Percentiles rank a stretch among this genome's conserved stretches.
Evolutionary conservation across 2,113 vertebrate species (phyloP).

Genomic region (Rhinichthys klamathensis): DNA sequence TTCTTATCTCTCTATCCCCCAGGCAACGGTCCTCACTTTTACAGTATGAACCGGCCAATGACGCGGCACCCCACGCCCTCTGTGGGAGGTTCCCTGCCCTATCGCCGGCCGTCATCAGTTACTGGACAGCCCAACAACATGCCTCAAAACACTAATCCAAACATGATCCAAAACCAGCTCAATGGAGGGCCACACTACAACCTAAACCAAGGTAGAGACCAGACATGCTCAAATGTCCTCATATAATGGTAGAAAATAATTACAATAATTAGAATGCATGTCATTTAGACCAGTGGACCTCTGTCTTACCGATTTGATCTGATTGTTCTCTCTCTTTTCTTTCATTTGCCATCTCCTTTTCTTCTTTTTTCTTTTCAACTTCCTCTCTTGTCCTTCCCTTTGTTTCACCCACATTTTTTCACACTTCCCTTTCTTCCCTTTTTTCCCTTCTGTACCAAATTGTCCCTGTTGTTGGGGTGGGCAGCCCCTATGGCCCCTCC

Average conservation of each 20-base stretch:
- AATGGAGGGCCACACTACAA: slow-evolving; percentile 93
- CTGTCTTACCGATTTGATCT: neutral
- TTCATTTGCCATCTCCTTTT: neutral
- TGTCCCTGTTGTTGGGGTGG: slow-evolving; percentile 69
- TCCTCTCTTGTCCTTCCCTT: neutral
- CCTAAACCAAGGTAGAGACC: slow-evolving; percentile 87
- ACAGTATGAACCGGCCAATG: slow-evolving; percentile 95
- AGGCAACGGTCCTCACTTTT: slow-evolving; percentile 95
- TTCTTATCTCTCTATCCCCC: neutral
- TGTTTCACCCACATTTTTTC: neutral
- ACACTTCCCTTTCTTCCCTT: neutral
- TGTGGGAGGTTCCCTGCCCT: slow-evolving; percentile 94
- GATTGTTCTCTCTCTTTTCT: neutral
- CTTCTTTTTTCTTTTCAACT: neutral
- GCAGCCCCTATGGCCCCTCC: slow-evolving; percentile 92
- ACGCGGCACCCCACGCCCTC: slow-evolving; percentile 83
- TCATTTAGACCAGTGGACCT: neutral
- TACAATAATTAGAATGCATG: neutral
- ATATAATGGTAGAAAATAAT: slow-evolving; percentile 15
- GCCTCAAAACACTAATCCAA: slow-evolving; percentile 80
- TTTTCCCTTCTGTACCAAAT: neutral
- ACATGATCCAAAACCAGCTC: slow-evolving; percentile 81
- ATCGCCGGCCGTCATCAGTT: slow-evolving; percentile 91
- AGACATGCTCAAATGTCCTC: neutral
- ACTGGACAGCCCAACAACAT: slow-evolving; percentile 88